Percentiles rank a stretch among this genome's conserved stretches.
Evolutionary conservation across 2,888 invertebrate genomes (phyloP).

Genomic region (Hoplodrina blanda): DNA sequence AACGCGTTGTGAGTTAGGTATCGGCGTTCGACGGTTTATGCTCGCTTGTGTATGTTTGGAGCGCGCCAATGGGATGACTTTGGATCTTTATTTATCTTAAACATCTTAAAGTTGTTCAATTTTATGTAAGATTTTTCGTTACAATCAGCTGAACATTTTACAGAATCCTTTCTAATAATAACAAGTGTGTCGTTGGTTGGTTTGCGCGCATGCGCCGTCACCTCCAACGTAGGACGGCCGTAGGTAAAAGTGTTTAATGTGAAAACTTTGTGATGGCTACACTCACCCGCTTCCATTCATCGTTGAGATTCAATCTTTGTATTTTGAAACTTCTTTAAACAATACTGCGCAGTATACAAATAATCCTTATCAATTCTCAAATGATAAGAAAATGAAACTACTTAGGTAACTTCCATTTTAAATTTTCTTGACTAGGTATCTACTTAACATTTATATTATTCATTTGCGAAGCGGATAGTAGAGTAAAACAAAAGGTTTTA

Average conservation of each 20-base stretch:
- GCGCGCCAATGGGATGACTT: constrained; percentile 66
- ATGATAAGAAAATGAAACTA: neutral
- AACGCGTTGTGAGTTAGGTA: constrained; percentile 72
- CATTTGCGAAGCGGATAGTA: constrained; percentile 18
- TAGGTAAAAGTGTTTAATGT: constrained; percentile 79
- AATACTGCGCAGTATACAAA: constrained; percentile 15
- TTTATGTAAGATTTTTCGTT: constrained; percentile 41
- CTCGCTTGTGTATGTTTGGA: constrained; percentile 62
- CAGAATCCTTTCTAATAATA: constrained; percentile 59
- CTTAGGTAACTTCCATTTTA: neutral
- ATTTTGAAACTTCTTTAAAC: constrained; percentile 54
- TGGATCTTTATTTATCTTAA: constrained; percentile 60
- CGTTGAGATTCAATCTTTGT: constrained; percentile 71
- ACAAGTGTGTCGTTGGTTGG: constrained; percentile 67
- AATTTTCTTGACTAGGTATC: neutral
- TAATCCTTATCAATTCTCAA: constrained; percentile 15
- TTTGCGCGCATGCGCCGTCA: constrained; percentile 72
- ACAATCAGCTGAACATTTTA: constrained; percentile 45
- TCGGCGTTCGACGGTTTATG: constrained; percentile 63
- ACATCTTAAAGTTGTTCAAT: constrained; percentile 51
- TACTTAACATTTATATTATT: constrained; percentile 35
- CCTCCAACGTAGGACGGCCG: constrained; percentile 65
- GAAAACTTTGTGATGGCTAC: constrained; percentile 78
- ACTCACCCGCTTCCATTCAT: constrained; percentile 71
- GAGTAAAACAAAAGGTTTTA: constrained; percentile 30